Percentiles rank a stretch among this genome's conserved stretches.
These are phyloP conservation scores for Chrysolophus pictus DNA, from an alignment of 2,797 vertebrate genomes.

Conservation along the genomic window DNA sequence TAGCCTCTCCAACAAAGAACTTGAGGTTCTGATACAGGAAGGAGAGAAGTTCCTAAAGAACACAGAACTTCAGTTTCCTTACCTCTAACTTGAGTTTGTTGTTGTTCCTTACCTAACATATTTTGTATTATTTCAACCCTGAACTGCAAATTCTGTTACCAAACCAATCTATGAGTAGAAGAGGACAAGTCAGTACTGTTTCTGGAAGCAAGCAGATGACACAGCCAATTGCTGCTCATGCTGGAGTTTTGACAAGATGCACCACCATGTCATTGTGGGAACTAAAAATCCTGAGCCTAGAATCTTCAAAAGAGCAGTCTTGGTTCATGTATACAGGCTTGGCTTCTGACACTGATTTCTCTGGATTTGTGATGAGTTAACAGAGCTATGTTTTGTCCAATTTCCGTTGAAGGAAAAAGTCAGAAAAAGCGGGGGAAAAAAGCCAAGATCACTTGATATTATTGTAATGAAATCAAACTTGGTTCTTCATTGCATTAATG, in stretches of 20 bases:
- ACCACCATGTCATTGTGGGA: background rate
- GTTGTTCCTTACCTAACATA: background rate
- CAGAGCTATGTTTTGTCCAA: background rate
- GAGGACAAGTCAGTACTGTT: background rate
- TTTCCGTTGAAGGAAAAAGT: background rate
- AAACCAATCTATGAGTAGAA: background rate
- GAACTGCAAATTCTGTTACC: background rate
- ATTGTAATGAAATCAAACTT: background rate
- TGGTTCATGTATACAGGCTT: background rate
- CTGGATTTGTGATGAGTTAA: background rate
- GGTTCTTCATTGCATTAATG: background rate
- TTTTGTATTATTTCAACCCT: background rate
- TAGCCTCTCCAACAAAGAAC: background rate
- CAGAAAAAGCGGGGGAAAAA: background rate
- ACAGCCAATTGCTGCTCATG: background rate
- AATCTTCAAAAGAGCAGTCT: background rate
- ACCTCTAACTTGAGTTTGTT: background rate
- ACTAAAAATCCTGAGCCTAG: background rate
- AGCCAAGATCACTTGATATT: background rate
- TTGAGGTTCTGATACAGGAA: background rate
- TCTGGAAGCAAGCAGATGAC: background rate
- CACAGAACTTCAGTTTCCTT: background rate
- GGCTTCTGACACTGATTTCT: background rate
- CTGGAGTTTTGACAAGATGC: background rate
- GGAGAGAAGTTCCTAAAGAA: background rate